Percentiles rank a stretch among this genome's conserved stretches.
These are phyloP conservation scores for Heteromormyrus szaboi DNA, from an alignment of 2,797 vertebrate species.

Conservation along the genomic window DNA sequence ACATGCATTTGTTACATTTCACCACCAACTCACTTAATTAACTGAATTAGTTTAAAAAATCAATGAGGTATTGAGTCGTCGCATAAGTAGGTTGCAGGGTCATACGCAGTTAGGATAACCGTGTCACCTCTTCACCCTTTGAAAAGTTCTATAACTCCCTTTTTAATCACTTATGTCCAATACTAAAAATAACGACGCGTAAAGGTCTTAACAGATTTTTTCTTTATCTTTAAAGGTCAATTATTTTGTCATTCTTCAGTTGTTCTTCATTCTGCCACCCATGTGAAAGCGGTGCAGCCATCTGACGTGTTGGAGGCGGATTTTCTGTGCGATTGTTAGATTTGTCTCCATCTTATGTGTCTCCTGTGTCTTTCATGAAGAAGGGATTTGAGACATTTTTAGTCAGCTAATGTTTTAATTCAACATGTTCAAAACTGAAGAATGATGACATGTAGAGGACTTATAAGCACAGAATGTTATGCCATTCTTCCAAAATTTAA, in stretches of 20 bases:
- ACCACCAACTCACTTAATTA: neutral
- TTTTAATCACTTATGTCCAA: neutral
- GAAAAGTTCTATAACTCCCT: neutral
- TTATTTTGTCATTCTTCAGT: neutral
- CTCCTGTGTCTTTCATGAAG: neutral
- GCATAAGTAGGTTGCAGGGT: neutral
- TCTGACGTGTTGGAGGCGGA: neutral
- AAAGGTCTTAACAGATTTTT: neutral
- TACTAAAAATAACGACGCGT: neutral
- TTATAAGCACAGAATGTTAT: neutral
- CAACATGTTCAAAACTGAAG: neutral
- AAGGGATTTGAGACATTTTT: neutral
- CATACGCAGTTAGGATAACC: neutral
- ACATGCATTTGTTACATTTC: neutral
- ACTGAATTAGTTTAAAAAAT: neutral
- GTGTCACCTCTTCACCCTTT: neutral
- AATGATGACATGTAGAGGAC: neutral
- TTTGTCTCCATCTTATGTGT: neutral
- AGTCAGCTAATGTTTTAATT: neutral
- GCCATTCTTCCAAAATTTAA: neutral
- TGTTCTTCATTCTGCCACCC: neutral
- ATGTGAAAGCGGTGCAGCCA: neutral
- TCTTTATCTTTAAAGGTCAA: neutral
- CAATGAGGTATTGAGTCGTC: neutral
- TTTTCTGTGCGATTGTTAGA: neutral